Evolutionary conservation across 2,113 vertebrate genomes (phyloP).

Genomic region (Takifugu flavidus): DNA sequence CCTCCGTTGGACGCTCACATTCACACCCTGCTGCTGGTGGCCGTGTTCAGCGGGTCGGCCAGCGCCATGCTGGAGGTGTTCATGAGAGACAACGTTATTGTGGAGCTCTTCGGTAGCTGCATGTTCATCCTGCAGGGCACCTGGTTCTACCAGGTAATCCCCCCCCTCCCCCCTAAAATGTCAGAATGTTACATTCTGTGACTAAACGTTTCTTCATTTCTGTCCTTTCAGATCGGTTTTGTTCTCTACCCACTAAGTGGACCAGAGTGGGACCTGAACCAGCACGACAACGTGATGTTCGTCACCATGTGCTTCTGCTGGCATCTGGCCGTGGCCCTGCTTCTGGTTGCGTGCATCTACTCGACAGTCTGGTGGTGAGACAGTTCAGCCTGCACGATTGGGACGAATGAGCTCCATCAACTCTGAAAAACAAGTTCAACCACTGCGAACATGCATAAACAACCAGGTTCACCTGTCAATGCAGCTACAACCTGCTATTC

Average conservation of each 20-base stretch:
- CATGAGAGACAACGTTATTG: constrained; percentile 74
- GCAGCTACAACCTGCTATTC: not conserved
- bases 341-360: constrained; percentile 69
- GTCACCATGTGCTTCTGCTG: constrained; percentile 97
- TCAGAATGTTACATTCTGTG: not conserved
- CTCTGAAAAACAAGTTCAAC: not conserved
- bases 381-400: not conserved
- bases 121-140: constrained; percentile 89
- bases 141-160: constrained; percentile 93
- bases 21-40: constrained; percentile 84
- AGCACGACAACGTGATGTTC: constrained; percentile 87
- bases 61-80: constrained; percentile 81
- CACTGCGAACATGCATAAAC: not conserved
- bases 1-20: constrained; percentile 85
- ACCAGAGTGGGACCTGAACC: constrained; percentile 73
- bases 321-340: constrained; percentile 80
- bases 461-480: not conserved
- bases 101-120: constrained; percentile 81
- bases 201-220: not conserved
- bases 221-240: constrained; percentile 82
- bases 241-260: constrained; percentile 86
- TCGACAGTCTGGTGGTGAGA: constrained; percentile 76
- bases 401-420: not conserved
- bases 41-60: constrained; percentile 73
- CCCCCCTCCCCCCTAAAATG: not conserved